Evolutionary conservation across 2,888 invertebrate genomes (phyloP).

Genomic region (Tyria jacobaeae): DNA sequence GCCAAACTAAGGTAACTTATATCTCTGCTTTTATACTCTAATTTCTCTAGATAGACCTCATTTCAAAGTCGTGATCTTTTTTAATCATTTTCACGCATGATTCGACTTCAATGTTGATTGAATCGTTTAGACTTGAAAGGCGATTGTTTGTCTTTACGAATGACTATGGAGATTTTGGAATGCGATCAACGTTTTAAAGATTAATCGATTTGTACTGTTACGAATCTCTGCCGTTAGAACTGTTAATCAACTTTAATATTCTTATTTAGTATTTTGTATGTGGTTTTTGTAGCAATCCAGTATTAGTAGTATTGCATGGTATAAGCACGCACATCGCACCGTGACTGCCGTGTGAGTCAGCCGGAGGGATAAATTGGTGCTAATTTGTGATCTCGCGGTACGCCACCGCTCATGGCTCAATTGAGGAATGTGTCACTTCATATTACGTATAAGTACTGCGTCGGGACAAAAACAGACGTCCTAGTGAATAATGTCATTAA

Average conservation of each 20-base stretch:
- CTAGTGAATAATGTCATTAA: constrained; percentile 12
- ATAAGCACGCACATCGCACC: constrained; percentile 39
- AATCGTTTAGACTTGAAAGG: constrained; percentile 36
- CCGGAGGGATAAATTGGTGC: constrained; percentile 83
- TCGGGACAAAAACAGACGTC: constrained; percentile 28
- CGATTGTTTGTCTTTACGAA: constrained; percentile 34
- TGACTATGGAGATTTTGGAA: constrained; percentile 26
- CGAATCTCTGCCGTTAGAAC: constrained; percentile 23
- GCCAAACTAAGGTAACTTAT: constrained; percentile 21
- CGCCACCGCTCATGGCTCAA: constrained; percentile 79
- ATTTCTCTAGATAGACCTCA: constrained; percentile 39
- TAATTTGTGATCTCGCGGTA: constrained; percentile 80
- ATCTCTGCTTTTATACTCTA: constrained; percentile 40
- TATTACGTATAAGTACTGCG: constrained; percentile 57
- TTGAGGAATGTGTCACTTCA: constrained; percentile 85
- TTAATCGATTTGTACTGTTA: constrained; percentile 23
- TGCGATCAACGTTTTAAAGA: constrained; percentile 31
- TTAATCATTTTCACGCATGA: constrained; percentile 41
- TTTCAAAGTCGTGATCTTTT: constrained; percentile 40
- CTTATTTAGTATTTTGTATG: constrained; percentile 6
- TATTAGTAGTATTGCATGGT: constrained; percentile 26
- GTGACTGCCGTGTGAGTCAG: constrained; percentile 67
- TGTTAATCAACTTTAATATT: constrained; percentile 6
- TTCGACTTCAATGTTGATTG: constrained; percentile 33
- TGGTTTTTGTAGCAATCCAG: constrained; percentile 5